These are phyloP conservation scores for Xenotilapia longispinis DNA, from an alignment of 2,113 vertebrate species.

Conservation along the genomic window DNA sequence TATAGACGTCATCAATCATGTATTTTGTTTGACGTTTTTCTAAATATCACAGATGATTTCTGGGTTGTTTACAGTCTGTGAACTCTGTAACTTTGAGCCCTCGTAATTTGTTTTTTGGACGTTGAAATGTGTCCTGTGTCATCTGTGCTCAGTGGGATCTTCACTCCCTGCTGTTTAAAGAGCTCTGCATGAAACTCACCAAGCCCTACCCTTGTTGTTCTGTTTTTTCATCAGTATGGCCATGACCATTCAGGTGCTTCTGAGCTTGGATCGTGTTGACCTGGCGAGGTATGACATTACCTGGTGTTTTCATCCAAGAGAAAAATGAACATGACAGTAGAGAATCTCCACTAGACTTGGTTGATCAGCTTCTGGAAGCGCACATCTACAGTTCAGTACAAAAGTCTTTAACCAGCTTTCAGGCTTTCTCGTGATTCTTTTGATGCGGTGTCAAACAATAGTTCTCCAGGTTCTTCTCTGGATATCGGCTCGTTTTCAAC, in stretches of 20 bases:
- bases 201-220: neutral
- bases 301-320: neutral
- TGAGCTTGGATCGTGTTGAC: constrained; percentile 90
- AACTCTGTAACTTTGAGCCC: neutral
- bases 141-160: neutral
- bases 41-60: neutral
- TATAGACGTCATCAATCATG: accelerated
- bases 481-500: neutral
- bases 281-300: constrained; percentile 80
- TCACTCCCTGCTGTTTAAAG: neutral
- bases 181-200: neutral
- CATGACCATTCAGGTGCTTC: constrained; percentile 87
- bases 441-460: too few species aligned
- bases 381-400: neutral
- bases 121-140: neutral
- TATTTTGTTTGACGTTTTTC: neutral
- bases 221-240: constrained; percentile 73
- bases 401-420: neutral
- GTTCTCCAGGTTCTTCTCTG: neutral
- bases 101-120: neutral
- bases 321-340: neutral
- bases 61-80: neutral
- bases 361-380: neutral
- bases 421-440: accelerated
- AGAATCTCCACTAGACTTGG: neutral